phyloP scores from a whole-genome alignment of 2,888 invertebrate species.

The Ischnura elegans region DNA sequence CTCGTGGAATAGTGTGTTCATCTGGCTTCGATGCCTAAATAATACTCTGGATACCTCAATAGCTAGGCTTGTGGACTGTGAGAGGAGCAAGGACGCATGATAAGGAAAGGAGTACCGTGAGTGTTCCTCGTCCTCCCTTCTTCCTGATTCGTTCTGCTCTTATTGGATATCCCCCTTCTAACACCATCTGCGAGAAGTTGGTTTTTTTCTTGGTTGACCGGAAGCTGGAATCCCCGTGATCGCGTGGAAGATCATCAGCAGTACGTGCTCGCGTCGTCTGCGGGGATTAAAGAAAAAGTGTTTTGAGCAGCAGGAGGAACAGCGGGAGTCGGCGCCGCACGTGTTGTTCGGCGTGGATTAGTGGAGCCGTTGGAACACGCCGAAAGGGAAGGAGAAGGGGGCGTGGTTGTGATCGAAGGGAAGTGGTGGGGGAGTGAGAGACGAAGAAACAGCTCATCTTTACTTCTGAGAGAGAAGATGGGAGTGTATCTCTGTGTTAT shows the following conservation, averaged over 20 bases:
- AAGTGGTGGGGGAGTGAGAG: no score
- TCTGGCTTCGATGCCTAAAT: no score
- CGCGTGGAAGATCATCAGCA: not conserved
- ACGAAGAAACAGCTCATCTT: no score
- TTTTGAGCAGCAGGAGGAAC: not conserved
- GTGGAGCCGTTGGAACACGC: not conserved
- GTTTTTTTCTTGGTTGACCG: not conserved
- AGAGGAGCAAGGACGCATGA: not conserved
- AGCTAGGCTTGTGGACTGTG: not conserved
- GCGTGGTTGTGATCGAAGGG: not conserved
- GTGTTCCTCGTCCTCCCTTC: not conserved
- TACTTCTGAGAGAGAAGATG: not conserved
- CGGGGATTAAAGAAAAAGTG: not conserved
- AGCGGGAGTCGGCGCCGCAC: not conserved
- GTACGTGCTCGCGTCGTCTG: conserved; percentile 1
- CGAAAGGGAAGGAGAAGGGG: not conserved
- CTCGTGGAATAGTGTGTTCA: no score
- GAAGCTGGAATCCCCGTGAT: not conserved
- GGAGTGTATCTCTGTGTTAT: no score
- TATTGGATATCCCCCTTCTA: not conserved
- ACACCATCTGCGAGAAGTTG: not conserved
- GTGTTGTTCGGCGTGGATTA: not conserved
- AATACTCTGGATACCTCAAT: no score
- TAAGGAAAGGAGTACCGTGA: not conserved
- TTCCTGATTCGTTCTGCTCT: not conserved